phyloP scores from a whole-genome alignment of 2,888 invertebrate species.

The Drosophila testacea region DNA sequence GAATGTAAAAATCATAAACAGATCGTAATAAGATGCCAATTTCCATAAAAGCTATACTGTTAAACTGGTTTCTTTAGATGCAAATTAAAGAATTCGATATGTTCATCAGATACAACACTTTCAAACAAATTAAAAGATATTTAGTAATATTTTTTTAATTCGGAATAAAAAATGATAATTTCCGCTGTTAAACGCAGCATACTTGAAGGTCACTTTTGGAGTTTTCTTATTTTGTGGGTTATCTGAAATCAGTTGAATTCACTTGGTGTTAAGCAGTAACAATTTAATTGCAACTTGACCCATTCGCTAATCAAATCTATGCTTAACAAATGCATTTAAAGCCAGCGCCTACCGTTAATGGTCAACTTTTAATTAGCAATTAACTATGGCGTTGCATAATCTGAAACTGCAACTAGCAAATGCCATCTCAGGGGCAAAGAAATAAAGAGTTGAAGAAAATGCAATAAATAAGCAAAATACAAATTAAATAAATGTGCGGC shows the following conservation, averaged over 20 bases:
- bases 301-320: slow-evolving; percentile 49
- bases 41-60: neutral
- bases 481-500: slow-evolving; percentile 79
- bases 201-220: slow-evolving; percentile 7
- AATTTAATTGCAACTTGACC: slow-evolving; percentile 29
- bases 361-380: slow-evolving; percentile 73
- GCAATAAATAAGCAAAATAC: slow-evolving; percentile 59
- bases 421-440: slow-evolving; percentile 36
- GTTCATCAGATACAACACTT: too few relatives aligned
- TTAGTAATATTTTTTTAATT: neutral
- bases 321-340: slow-evolving; percentile 28
- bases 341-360: slow-evolving; percentile 49
- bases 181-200: neutral
- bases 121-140: too few relatives aligned
- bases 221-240: neutral
- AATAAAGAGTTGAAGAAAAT: slow-evolving; percentile 40
- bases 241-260: slow-evolving; percentile 1
- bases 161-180: neutral
- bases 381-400: slow-evolving; percentile 64
- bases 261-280: slow-evolving; percentile 21
- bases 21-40: neutral
- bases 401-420: slow-evolving; percentile 42
- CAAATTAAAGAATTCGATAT: too few relatives aligned
- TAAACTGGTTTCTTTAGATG: too few relatives aligned
- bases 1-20: neutral